These are phyloP conservation scores for Scaeva pyrastri DNA, from an alignment of 2,888 invertebrate species.

Conservation along the genomic window DNA sequence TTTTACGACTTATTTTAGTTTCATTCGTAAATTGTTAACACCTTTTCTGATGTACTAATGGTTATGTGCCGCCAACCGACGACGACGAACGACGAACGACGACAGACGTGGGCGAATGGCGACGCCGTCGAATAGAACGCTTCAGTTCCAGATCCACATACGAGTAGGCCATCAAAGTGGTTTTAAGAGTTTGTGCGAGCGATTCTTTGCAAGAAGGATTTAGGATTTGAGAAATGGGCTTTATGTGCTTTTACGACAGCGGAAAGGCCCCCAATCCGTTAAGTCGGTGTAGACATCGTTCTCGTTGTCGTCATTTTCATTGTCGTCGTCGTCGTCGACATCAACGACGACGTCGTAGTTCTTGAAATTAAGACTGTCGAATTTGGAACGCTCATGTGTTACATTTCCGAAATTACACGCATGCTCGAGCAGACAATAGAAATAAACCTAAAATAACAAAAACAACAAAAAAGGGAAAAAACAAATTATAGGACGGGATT, in stretches of 20 bases:
- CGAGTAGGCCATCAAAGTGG: neutral
- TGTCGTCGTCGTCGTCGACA: neutral
- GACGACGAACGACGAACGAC: neutral
- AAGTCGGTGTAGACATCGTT: neutral
- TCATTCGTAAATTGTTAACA: constrained; percentile 56
- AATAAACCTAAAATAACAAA: constrained; percentile 7
- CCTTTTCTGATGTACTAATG: constrained; percentile 38
- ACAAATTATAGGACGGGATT: constrained; percentile 46
- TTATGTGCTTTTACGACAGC: constrained; percentile 41
- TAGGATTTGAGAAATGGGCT: constrained; percentile 51
- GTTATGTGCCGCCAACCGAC: neutral
- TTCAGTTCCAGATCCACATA: neutral
- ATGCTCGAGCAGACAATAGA: constrained; percentile 69
- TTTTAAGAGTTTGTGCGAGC: constrained; percentile 23
- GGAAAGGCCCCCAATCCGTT: constrained; percentile 14
- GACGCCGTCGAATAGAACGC: neutral
- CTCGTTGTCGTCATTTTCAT: neutral
- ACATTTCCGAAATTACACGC: constrained; percentile 71
- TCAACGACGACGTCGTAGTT: neutral
- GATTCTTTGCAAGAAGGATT: constrained; percentile 44
- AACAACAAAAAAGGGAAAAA: no score
- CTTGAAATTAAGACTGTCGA: constrained; percentile 51
- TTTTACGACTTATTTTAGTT: constrained; percentile 71
- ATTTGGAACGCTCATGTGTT: constrained; percentile 63
- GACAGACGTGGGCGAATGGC: no score